Evolutionary conservation across 1,140 invertebrate species (phyloP), one percentile per base, ranked within the genome.

Genomic region (Delia radicum): DNA sequence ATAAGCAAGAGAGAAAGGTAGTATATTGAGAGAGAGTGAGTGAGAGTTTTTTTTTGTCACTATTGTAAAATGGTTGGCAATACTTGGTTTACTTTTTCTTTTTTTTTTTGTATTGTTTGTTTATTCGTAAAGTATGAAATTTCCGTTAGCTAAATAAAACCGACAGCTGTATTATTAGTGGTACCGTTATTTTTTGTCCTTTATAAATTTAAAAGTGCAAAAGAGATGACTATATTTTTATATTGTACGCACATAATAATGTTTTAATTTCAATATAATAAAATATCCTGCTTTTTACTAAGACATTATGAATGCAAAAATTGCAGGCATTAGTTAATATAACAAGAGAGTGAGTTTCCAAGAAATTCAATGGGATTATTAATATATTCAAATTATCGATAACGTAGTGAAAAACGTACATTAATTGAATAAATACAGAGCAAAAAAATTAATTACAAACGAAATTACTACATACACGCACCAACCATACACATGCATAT

Each of bases 201-300:
- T 6, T 55, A 21, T 3, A 55, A 24, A 21, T 21, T 55, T 5
- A 1, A 24, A 29, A 21, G 46, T 37, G 61, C 24, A 74, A 33
- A 33, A 62, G 55, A 74, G 55, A 33, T 18, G 31, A 63, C 26
- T n/a, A 15, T n/a, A n/a, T n/a, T n/a, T n/a, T n/a, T n/a, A n/a
- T n/a, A n/a, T 26, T 13, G 10, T 6, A 31, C 18, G n/a, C 28
- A 33, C n/a, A 31, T 26, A n/a, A 28, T 29, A 24, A 33, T 62
- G 73, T 55, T 74, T 37, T 13, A 24, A 82, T 80, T 82, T 83
- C 82, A 82, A 82, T 84, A 84, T 84, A 84, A 84, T 84, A 84
- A 84, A 84, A 84, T 84, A 84, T 84, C 82, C 82, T 84, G 81
- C 82, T 82, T 79, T 42, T 31, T 29, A 63, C 24, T 5, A 15